phyloP scores from a whole-genome alignment of 2,797 vertebrate species.

The Silurus aristotelis region DNA sequence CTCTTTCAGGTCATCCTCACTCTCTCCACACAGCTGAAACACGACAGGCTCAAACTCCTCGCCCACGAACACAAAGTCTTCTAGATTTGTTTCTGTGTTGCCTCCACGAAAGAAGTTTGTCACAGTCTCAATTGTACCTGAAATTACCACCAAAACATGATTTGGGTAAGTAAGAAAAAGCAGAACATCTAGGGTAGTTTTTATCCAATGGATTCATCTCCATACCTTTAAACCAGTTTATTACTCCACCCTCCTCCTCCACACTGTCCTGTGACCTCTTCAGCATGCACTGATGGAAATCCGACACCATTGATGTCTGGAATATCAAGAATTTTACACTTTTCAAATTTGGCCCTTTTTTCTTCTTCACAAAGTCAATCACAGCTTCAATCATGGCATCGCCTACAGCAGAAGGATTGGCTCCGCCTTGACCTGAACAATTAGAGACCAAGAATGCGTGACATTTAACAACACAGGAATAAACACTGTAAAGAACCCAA shows the following conservation, averaged over 20 bases:
- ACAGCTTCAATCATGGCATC: conserved; percentile 80
- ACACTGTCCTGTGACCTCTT: conserved; percentile 61
- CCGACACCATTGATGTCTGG: conserved; percentile 72
- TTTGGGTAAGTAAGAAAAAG: background rate
- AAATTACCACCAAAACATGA: conserved; percentile 31
- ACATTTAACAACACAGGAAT: background rate
- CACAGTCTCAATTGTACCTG: background rate
- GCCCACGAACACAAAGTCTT: conserved; percentile 51
- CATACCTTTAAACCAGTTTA: conserved; percentile 59
- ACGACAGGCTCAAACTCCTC: conserved; percentile 66
- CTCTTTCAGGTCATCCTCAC: conserved; percentile 52
- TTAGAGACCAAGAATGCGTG: conserved; percentile 55
- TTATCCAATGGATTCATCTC: background rate
- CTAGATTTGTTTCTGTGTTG: rapidly evolving
- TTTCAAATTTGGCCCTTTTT: conserved; percentile 60
- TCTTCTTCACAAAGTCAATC: conserved; percentile 77
- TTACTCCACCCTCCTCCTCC: conserved; percentile 10
- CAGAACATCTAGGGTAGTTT: background rate
- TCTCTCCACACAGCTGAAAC: conserved; percentile 83
- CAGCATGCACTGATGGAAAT: conserved; percentile 80
- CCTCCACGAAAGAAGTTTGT: background rate
- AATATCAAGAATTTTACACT: conserved; percentile 84
- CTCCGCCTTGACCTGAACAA: conserved; percentile 74
- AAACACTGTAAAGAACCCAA: background rate
- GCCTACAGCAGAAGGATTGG: conserved; percentile 74